Percentiles rank a stretch among this genome's conserved stretches.
These are phyloP conservation scores for Conus betulinus DNA, from an alignment of 1,140 invertebrate species.

Conservation along the genomic window DNA sequence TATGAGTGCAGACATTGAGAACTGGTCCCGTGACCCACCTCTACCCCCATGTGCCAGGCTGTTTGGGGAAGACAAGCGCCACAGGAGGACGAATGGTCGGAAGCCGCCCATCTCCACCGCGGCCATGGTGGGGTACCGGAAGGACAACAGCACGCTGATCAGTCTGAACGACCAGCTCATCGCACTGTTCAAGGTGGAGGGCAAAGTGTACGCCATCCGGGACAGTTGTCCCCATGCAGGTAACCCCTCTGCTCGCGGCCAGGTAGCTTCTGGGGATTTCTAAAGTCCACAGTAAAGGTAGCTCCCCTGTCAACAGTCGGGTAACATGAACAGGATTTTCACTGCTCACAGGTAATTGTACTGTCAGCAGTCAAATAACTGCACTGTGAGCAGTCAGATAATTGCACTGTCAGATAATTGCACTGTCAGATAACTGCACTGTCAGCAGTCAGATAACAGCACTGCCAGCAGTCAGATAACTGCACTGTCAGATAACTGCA, in stretches of 20 bases:
- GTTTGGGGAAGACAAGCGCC: neutral
- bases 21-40: neutral
- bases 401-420: no score
- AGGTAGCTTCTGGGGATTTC: no score
- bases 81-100: neutral
- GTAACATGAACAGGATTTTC: no score
- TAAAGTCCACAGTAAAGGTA: no score
- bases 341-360: no score
- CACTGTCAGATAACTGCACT: no score
- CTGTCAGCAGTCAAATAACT: no score
- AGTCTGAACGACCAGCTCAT: conserved; percentile 60
- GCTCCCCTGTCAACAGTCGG: no score
- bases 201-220: conserved; percentile 61
- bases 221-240: conserved; percentile 70
- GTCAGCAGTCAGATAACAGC: no score
- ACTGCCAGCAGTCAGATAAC: no score
- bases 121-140: conserved; percentile 29
- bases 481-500: no score
- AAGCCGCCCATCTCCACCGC: neutral
- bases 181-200: conserved; percentile 58
- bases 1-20: neutral
- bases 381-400: no score
- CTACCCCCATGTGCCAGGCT: neutral
- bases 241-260: neutral
- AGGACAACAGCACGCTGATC: conserved; percentile 46